Percentiles rank a stretch among this genome's conserved stretches.
Conservation (phyloP, 1,140 invertebrate species). For the Ooceraea biroi region DNA sequence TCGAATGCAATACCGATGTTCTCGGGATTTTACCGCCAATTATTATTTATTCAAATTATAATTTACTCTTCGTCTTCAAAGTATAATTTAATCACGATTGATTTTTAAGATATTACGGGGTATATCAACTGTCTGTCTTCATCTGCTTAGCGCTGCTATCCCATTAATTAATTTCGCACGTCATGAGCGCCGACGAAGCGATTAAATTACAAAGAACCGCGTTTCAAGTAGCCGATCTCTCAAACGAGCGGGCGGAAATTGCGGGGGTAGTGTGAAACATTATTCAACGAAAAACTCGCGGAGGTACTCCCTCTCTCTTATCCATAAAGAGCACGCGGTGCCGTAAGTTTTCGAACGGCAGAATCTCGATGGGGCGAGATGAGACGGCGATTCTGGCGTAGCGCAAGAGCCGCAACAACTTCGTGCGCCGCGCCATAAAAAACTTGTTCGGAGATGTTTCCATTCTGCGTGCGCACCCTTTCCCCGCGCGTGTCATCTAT, state of each 20-base stretch:
- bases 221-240: background rate
- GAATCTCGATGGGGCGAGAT: slow-evolving; percentile 18
- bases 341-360: slow-evolving; percentile 16
- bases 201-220: slow-evolving; percentile 18
- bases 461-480: background rate
- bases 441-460: slow-evolving; percentile 32
- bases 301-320: background rate
- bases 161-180: background rate
- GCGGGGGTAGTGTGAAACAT: slow-evolving; percentile 1
- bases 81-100: too few species aligned
- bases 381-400: slow-evolving; percentile 1
- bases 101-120: too few species aligned
- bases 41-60: background rate
- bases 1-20: background rate
- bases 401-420: background rate
- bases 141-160: too few species aligned
- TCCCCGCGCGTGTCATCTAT: background rate
- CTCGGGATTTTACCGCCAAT: background rate
- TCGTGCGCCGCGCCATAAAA: slow-evolving; percentile 12
- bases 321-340: slow-evolving; percentile 16
- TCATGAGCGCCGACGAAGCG: background rate
- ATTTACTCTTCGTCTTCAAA: background rate
- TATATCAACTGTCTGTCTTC: too few species aligned
- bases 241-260: background rate
- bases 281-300: background rate